Percentiles rank a stretch among this genome's conserved stretches.
phyloP scores from a whole-genome alignment of 2,888 invertebrate species.

The Atethmia centrago region DNA sequence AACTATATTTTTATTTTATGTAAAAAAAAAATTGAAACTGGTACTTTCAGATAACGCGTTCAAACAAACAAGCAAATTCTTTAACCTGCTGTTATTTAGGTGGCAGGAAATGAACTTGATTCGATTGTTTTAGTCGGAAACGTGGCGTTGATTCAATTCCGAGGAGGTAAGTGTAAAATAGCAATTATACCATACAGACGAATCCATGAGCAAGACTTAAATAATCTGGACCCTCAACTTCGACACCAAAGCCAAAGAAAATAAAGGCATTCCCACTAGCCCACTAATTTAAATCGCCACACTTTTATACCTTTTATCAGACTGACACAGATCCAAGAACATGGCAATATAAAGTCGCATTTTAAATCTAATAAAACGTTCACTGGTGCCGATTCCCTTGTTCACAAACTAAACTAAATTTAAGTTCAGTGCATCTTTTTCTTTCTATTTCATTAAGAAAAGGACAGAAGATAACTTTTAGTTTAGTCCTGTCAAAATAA shows the following conservation, averaged over 20 bases:
- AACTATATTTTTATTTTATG: too few species aligned
- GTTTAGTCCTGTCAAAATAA: too few species aligned
- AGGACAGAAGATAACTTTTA: too few species aligned
- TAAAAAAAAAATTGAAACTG: too few species aligned
- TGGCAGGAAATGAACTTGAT: background rate
- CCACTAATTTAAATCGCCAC: background rate
- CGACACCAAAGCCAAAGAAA: background rate
- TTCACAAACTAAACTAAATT: too few species aligned
- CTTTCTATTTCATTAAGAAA: too few species aligned
- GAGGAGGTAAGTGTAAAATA: background rate
- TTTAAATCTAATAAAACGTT: slow-evolving; percentile 55
- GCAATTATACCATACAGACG: background rate
- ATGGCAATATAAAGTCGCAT: slow-evolving; percentile 9
- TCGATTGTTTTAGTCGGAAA: background rate
- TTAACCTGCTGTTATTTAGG: background rate
- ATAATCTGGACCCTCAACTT: background rate
- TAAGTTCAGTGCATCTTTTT: too few species aligned
- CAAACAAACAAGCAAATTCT: too few species aligned
- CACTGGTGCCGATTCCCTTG: too few species aligned
- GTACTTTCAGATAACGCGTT: too few species aligned
- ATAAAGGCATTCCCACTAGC: too few species aligned
- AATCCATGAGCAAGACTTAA: background rate
- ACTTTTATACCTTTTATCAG: background rate
- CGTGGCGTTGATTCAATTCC: background rate
- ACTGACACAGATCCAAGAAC: background rate